Evolutionary conservation across 2,113 vertebrate genomes (phyloP), one percentile per base, ranked within the genome.

Genomic region (Saguinus imperator): DNA sequence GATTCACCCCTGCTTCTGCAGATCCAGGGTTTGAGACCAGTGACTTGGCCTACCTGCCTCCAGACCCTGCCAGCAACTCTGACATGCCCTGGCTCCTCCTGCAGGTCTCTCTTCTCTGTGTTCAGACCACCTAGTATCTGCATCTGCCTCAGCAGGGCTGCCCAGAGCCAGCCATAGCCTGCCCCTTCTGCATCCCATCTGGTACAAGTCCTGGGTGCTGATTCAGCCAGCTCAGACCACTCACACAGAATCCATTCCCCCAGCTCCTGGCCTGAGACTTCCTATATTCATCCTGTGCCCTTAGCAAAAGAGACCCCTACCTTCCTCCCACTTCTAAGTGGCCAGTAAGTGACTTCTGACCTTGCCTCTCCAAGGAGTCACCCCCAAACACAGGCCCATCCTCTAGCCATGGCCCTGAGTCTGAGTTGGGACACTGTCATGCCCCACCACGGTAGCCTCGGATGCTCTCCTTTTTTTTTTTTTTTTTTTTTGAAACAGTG

Each of bases 201-300:
- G 72, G 93, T 99, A 98, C 94, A 97, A 98, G 40, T 37, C 80
- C 23, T 98, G 97, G 58, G 98, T 98, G 1, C 83, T 98, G 37
- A 99, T 98, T 48, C 97, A 98, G 98, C 97, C 97, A 98, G 97
- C 97, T 79, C 99, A 99, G 96, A 98, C 98, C 0, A 57, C 98
- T 48, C 99, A 98, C 91, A 99, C 99, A 98, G 98, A 98, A 83
- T 37, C 50, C 45, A 18, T 20, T 25, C 55, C 55, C 73, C 76
- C 20, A 29, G 32, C 83, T 85, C n/a, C 83, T 55, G 17, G 52
- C 43, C 77, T 40, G n/a, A 55, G 40, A 61, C 57, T 84, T 79
- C 73, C 72, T 68, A 17, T 6, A 25, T 17, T 50, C 70, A 70
- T 12, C n/a, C 52, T 13, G 25, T n/a, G 5, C 25, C 11, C 17